Conservation (phyloP, 2,888 invertebrate genomes). For the Pycnomerus fuliginosus region DNA sequence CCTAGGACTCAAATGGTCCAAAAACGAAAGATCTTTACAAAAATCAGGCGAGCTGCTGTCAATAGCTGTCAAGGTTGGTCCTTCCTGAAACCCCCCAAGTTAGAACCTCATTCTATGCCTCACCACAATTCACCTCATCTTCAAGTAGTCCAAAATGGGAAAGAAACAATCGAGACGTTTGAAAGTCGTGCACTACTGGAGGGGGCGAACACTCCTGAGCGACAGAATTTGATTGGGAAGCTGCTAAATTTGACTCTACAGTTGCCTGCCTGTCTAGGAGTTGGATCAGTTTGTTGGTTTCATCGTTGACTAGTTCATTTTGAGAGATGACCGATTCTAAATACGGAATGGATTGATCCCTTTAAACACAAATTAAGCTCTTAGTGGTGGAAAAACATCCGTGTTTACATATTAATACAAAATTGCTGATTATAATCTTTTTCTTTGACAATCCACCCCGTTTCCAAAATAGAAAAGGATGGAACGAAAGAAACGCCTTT, state of each 20-base stretch:
- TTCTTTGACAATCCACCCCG: no score
- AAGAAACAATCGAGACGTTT: slow-evolving; percentile 90
- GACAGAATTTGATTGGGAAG: slow-evolving; percentile 32
- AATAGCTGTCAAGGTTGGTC: slow-evolving; percentile 67
- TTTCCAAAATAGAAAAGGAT: no score
- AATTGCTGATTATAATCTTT: no score
- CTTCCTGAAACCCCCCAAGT: slow-evolving; percentile 14
- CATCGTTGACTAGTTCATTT: slow-evolving; percentile 52
- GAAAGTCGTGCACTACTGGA: slow-evolving; percentile 85
- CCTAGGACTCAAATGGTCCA: slow-evolving; percentile 85
- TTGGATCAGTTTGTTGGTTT: slow-evolving; percentile 67
- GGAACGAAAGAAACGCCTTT: no score
- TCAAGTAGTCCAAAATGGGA: slow-evolving; percentile 96
- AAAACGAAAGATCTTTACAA: slow-evolving; percentile 71
- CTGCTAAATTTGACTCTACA: slow-evolving; percentile 42
- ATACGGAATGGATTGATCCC: slow-evolving; percentile 87
- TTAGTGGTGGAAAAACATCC: no score
- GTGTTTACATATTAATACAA: no score
- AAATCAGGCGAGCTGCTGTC: slow-evolving; percentile 73
- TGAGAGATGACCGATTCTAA: slow-evolving; percentile 74
- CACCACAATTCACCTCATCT: no score
- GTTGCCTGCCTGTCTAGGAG: slow-evolving; percentile 71
- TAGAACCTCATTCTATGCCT: no score
- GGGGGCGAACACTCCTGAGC: slow-evolving; percentile 77
- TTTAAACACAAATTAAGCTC: slow-evolving; percentile 42